Percentiles rank a stretch among this genome's conserved stretches.
Conservation (phyloP, 2,888 invertebrate genomes). For the Piscicola geometra region DNA sequence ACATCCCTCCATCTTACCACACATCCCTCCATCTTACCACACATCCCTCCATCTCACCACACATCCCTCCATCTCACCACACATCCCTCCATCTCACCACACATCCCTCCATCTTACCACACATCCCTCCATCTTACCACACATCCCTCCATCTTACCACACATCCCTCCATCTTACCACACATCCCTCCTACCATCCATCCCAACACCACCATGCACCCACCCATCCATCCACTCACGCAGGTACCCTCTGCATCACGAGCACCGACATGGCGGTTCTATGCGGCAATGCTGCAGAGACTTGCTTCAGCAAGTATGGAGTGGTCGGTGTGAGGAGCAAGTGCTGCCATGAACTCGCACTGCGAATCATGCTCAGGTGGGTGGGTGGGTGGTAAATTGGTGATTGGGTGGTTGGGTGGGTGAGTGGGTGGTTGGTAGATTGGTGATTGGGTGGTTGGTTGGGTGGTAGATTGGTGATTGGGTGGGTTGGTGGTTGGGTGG, state of each 20-base stretch:
- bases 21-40: background rate
- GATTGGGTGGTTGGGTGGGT: conserved; percentile 65
- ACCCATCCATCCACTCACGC: no score
- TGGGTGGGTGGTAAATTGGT: no score
- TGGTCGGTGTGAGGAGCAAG: conserved; percentile 71
- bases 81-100: background rate
- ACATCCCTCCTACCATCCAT: conserved; percentile 75
- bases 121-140: no score
- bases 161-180: conserved; percentile 95
- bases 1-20: background rate
- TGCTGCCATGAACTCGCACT: conserved; percentile 84
- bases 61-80: background rate
- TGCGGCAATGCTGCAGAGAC: conserved; percentile 93
- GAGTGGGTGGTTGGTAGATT: conserved; percentile 61
- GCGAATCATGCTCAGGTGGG: conserved; percentile 72
- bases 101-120: background rate
- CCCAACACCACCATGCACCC: conserved; percentile 51
- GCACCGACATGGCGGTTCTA: conserved; percentile 88
- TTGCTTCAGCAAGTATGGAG: conserved; percentile 86
- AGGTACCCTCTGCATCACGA: conserved; percentile 86
- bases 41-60: background rate
- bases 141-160: conserved; percentile 78
- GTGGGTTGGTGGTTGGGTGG: background rate
- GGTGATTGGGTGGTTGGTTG: conserved; percentile 61
- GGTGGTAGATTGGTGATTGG: no score